Evolutionary conservation across 92 coral and sea anemone genomes (phyloP).

Genomic region (Phenganax stokvisi): DNA sequence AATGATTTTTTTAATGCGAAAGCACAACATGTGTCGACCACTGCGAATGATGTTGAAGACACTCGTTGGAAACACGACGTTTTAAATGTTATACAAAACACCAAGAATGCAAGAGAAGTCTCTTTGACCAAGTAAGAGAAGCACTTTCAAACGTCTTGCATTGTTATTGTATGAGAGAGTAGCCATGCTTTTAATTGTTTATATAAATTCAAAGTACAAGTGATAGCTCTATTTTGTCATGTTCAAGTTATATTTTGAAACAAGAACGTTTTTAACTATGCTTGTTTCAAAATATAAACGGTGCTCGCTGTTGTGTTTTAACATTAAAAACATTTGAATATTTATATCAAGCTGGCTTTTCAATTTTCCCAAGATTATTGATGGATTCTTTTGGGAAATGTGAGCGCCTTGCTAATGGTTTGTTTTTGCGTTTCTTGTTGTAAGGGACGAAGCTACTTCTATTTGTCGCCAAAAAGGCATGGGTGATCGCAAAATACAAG

Average conservation of each 20-base stretch:
- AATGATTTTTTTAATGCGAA: neutral
- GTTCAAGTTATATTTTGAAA: slow-evolving; percentile 3
- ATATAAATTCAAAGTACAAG: slow-evolving; percentile 4
- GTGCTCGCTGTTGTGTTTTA: neutral
- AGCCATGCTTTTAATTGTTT: neutral
- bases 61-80: slow-evolving; percentile 27
- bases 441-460: slow-evolving; percentile 38
- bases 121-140: slow-evolving; percentile 31
- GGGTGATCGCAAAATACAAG: slow-evolving; percentile 32
- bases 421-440: neutral
- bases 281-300: slow-evolving; percentile 1
- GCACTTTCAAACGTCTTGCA: neutral
- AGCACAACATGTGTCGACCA: slow-evolving; percentile 20
- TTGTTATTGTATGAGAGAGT: slow-evolving; percentile 2
- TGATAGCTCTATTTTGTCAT: slow-evolving; percentile 8
- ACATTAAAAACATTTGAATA: neutral
- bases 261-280: neutral
- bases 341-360: neutral
- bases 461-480: slow-evolving; percentile 38
- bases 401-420: neutral
- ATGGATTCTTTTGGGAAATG: neutral
- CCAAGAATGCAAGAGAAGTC: slow-evolving; percentile 25
- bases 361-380: neutral
- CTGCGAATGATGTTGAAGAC: slow-evolving; percentile 13
- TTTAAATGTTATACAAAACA: slow-evolving; percentile 31